Evolutionary conservation across 2,888 invertebrate species (phyloP).

Genomic region (Macropis europaea): DNA sequence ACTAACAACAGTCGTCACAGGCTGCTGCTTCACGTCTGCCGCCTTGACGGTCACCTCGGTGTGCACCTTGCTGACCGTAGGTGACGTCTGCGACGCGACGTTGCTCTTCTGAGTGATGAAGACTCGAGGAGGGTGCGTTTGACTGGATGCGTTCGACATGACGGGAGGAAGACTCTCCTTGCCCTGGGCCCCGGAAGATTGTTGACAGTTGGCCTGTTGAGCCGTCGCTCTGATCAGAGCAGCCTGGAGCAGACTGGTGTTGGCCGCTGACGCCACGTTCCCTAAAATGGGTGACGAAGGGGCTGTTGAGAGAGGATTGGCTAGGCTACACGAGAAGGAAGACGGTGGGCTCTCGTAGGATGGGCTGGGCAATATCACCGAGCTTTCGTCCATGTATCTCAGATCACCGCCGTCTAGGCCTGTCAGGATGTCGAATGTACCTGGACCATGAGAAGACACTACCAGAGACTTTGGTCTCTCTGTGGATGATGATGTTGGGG

Average conservation of each 20-base stretch:
- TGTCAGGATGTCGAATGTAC: constrained; percentile 88
- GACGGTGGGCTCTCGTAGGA: constrained; percentile 89
- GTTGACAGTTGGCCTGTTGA: constrained; percentile 80
- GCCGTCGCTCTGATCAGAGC: constrained; percentile 86
- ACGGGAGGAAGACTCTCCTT: constrained; percentile 53
- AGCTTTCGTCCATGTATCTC: constrained; percentile 95
- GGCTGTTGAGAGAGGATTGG: constrained; percentile 80
- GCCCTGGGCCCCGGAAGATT: constrained; percentile 55
- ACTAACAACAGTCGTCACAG: constrained; percentile 84
- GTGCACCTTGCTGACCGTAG: constrained; percentile 84
- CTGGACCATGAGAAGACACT: constrained; percentile 81
- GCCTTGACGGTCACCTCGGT: constrained; percentile 86
- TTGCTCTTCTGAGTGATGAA: constrained; percentile 77
- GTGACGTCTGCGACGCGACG: constrained; percentile 76
- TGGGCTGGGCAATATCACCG: constrained; percentile 89
- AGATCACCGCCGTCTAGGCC: constrained; percentile 93
- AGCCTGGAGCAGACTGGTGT: constrained; percentile 87
- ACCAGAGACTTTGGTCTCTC: constrained; percentile 68
- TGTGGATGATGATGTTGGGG: constrained; percentile 76
- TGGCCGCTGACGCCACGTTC: constrained; percentile 80
- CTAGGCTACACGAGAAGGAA: constrained; percentile 80
- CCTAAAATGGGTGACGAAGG: constrained; percentile 84
- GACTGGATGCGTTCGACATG: constrained; percentile 76
- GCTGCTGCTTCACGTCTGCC: constrained; percentile 81
- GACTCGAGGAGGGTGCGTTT: constrained; percentile 77